Evolutionary conservation across 2,888 invertebrate species (phyloP).

Genomic region (Neuroscelio doddi): DNA sequence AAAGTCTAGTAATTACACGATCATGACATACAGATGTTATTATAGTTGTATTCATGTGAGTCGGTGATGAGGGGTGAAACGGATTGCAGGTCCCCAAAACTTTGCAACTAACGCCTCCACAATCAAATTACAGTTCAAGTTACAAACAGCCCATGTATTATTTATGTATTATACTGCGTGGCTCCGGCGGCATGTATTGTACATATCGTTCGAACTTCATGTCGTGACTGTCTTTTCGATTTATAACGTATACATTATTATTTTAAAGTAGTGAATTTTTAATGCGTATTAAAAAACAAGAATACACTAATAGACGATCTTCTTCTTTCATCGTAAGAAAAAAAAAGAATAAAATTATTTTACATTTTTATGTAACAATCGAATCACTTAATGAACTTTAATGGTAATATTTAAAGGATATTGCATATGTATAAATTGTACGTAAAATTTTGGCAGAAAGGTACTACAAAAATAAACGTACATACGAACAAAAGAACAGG

Average conservation of each 20-base stretch:
- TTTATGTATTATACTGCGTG: constrained; percentile 66
- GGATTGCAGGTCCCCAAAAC: constrained; percentile 55
- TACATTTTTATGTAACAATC: too few relatives aligned
- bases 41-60: constrained; percentile 54
- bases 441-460: too few relatives aligned
- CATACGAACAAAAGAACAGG: constrained; percentile 24
- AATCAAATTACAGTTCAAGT: constrained; percentile 69
- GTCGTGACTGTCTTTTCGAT: constrained; percentile 17
- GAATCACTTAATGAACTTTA: too few relatives aligned
- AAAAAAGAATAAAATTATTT: too few relatives aligned
- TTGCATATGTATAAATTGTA: too few relatives aligned
- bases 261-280: constrained; percentile 9
- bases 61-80: constrained; percentile 12
- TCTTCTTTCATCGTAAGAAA: background rate
- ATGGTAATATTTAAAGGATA: too few relatives aligned
- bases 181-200: constrained; percentile 42
- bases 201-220: constrained; percentile 9
- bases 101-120: constrained; percentile 68
- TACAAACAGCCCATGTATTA: constrained; percentile 65
- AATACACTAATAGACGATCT: background rate
- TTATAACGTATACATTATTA: background rate
- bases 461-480: too few relatives aligned
- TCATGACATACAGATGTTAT: constrained; percentile 56
- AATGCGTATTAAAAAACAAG: constrained; percentile 10
- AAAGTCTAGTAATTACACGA: constrained; percentile 1